A percentile compares a stretch with the other conserved stretches of the same genome.
Conservation (phyloP, 92 coral and sea anemone genomes). For the Phenganax marumi region DNA sequence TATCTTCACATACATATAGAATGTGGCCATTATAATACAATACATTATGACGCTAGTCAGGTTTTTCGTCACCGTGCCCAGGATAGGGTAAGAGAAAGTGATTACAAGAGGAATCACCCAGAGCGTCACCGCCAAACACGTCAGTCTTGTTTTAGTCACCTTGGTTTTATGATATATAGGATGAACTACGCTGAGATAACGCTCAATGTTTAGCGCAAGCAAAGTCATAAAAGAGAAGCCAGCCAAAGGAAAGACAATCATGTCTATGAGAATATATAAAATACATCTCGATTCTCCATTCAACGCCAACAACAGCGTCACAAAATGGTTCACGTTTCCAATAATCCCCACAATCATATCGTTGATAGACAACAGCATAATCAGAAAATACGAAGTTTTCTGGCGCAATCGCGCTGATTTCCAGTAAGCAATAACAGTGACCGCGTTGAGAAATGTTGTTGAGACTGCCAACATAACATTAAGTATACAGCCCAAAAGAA, state of each 20-base stretch:
- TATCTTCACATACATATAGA: constrained; percentile 1
- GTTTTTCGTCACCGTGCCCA: not conserved
- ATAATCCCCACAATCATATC: constrained; percentile 11
- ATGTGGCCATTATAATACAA: not conserved
- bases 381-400: constrained; percentile 28
- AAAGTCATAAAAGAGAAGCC: constrained; percentile 17
- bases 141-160: not conserved
- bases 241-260: not conserved
- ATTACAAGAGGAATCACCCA: not conserved
- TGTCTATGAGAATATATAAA: not conserved
- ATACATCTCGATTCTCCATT: not conserved
- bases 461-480: constrained; percentile 2
- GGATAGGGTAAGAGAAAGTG: not conserved
- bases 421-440: constrained; percentile 23
- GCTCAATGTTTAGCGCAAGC: not conserved
- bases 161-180: constrained; percentile 10
- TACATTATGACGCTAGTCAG: not conserved
- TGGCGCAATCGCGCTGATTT: not conserved
- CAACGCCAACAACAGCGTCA: not conserved
- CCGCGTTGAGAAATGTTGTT: not conserved
- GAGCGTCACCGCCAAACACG: not conserved
- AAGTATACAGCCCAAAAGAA: not conserved
- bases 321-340: not conserved
- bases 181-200: constrained; percentile 1
- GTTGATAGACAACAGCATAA: constrained; percentile 2